Percentiles rank a stretch among this genome's conserved stretches.
These are phyloP conservation scores for Metacarcinus magister DNA, from an alignment of 2,888 invertebrate genomes.

Conservation along the genomic window DNA sequence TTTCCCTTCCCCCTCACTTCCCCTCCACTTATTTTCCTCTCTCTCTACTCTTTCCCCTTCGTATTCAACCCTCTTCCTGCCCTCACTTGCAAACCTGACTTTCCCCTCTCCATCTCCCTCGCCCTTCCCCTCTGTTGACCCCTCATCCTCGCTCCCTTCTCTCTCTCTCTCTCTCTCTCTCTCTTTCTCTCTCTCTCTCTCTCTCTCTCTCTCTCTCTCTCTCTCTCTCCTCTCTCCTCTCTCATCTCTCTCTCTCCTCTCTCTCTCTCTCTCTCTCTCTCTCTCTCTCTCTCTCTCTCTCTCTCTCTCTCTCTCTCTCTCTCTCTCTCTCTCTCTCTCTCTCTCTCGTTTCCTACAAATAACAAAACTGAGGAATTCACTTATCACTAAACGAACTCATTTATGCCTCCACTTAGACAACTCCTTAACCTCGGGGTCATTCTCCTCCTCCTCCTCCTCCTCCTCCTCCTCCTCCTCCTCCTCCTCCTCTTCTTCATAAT, in stretches of 20 bases:
- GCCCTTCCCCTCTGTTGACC: neutral
- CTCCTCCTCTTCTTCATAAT: neutral
- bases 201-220: constrained; percentile 21
- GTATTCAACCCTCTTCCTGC: neutral
- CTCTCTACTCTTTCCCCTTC: neutral
- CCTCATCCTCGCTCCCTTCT: neutral
- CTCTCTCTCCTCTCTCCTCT: neutral
- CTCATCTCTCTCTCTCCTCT: neutral
- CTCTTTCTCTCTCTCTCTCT: neutral
- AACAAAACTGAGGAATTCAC: too few species aligned
- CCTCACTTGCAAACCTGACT: neutral
- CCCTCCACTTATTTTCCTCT: neutral
- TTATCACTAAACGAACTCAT: too few species aligned
- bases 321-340: constrained; percentile 26
- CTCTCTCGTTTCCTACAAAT: neutral
- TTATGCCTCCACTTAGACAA: too few species aligned
- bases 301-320: constrained; percentile 8
- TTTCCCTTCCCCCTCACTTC: neutral
- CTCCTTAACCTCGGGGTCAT: neutral
- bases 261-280: constrained; percentile 26
- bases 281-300: constrained; percentile 2
- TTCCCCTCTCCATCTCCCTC: constrained; percentile 9
- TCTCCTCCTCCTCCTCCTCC: constrained; percentile 26
- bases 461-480: neutral
- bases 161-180: constrained; percentile 21